Percentiles rank a stretch among this genome's conserved stretches.
phyloP scores from a whole-genome alignment of 2,888 invertebrate species.

The Drosophila rubida region DNA sequence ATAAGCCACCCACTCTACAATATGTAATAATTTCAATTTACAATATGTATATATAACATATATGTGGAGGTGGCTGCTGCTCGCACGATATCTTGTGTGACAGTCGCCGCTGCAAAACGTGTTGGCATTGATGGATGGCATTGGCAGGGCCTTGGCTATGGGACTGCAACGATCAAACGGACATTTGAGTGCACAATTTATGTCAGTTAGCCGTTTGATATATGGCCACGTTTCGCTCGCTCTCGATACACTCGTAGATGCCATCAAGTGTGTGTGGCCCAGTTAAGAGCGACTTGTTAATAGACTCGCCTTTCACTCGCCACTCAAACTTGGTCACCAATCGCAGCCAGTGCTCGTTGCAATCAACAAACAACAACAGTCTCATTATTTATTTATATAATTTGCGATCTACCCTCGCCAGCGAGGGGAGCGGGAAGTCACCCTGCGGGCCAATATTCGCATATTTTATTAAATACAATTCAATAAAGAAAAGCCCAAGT shows the following conservation, averaged over 20 bases:
- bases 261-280: background rate
- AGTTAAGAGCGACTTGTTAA: conserved; percentile 32
- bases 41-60: conserved; percentile 51
- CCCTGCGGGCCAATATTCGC: conserved; percentile 46
- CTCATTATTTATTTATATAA: conserved; percentile 74
- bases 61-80: too few species aligned
- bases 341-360: conserved; percentile 44
- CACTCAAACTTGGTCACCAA: conserved; percentile 49
- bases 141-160: conserved; percentile 28
- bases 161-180: conserved; percentile 35
- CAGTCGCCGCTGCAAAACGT: conserved; percentile 56
- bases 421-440: conserved; percentile 10
- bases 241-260: too few species aligned
- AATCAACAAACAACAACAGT: conserved; percentile 55
- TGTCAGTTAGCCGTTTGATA: conserved; percentile 69
- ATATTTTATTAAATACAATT: conserved; percentile 79
- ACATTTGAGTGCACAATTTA: conserved; percentile 71
- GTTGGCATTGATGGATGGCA: conserved; percentile 75
- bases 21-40: conserved; percentile 73
- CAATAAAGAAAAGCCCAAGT: conserved; percentile 55
- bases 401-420: conserved; percentile 54
- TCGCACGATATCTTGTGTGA: conserved; percentile 54
- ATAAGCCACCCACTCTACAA: conserved; percentile 60
- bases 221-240: conserved; percentile 50
- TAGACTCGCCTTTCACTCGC: conserved; percentile 36